A percentile compares a stretch with the other conserved stretches of the same genome.
Evolutionary conservation across 2,113 vertebrate species (phyloP).

Genomic region (Barnardius zonarius): DNA sequence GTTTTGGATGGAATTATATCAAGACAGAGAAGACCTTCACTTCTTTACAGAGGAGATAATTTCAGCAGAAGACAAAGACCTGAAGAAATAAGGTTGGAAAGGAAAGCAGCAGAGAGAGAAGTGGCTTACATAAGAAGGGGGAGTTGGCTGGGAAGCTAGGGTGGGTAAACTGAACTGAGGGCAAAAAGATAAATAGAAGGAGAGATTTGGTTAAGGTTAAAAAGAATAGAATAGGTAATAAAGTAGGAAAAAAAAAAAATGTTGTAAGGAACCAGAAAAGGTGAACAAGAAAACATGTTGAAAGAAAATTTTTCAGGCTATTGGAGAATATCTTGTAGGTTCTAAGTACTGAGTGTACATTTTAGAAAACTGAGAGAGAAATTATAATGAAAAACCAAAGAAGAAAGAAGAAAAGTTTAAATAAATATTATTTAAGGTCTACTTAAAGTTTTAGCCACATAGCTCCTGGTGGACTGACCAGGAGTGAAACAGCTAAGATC

Average conservation of each 20-base stretch:
- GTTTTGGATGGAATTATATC: not conserved
- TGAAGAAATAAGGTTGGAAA: not conserved
- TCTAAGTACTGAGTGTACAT: not conserved
- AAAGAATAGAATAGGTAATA: not conserved
- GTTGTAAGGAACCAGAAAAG: not conserved
- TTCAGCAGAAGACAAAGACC: not conserved
- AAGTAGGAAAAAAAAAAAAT: not conserved
- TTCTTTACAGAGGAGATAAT: not conserved
- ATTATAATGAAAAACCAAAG: not conserved
- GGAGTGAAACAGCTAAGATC: not conserved
- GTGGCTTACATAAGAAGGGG: not conserved
- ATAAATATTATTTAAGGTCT: not conserved
- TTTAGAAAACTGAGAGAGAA: not conserved
- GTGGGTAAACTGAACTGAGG: not conserved
- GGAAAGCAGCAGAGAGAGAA: not conserved
- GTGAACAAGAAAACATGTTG: not conserved
- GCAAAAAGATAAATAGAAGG: not conserved
- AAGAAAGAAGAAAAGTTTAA: not conserved
- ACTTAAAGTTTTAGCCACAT: not conserved
- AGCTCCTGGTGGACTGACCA: not conserved
- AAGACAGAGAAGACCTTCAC: not conserved
- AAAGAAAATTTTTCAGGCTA: not conserved
- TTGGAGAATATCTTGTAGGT: not conserved
- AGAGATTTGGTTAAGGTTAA: not conserved
- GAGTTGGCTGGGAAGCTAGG: not conserved